Conservation (phyloP, 2,113 vertebrate genomes). For the Laterallus jamaicensis region DNA sequence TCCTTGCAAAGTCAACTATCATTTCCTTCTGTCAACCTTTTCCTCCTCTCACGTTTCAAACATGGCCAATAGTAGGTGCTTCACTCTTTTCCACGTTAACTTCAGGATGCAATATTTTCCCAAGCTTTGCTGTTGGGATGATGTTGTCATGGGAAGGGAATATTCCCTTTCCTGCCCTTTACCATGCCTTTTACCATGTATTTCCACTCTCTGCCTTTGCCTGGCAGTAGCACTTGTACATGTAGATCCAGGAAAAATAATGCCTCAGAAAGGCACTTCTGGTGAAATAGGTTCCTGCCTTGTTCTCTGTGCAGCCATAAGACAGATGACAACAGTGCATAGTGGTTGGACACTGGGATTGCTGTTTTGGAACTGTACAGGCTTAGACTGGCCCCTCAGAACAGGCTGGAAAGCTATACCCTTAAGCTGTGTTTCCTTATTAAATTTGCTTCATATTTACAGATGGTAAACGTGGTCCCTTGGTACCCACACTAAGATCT, state of each 20-base stretch:
- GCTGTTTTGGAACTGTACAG: background rate
- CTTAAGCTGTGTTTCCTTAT: background rate
- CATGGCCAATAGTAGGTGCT: background rate
- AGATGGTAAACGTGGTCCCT: fast-evolving
- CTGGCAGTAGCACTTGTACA: background rate
- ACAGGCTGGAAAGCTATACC: background rate
- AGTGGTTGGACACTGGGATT: background rate
- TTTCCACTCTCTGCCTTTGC: background rate
- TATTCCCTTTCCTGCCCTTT: background rate
- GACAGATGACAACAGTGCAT: background rate
- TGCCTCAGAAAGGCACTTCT: background rate
- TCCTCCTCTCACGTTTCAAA: background rate
- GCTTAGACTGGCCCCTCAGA: background rate
- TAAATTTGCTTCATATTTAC: background rate
- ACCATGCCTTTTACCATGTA: fast-evolving
- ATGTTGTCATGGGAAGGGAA: background rate
- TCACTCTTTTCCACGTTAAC: background rate
- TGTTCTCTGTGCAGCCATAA: background rate
- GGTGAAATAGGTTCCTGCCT: background rate
- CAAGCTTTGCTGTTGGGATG: background rate
- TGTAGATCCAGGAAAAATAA: background rate
- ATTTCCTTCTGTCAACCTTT: background rate
- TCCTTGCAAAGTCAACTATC: background rate
- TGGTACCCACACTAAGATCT: background rate
- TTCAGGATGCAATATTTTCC: background rate